phyloP scores from a whole-genome alignment of 2,888 invertebrate species.

The Antheraea yamamai region DNA sequence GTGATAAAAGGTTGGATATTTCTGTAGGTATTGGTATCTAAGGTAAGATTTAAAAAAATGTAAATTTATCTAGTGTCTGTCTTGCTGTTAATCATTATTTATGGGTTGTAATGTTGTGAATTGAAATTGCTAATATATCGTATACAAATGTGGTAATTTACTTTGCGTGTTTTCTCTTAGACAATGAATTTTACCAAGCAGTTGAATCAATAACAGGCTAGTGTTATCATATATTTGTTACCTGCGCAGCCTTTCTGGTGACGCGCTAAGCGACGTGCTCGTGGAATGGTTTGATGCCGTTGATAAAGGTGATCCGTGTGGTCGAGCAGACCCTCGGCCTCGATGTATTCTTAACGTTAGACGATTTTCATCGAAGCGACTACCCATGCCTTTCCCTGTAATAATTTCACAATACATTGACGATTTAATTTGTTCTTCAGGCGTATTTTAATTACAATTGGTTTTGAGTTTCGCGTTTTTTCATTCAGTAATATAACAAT shows the following conservation, averaged over 20 bases:
- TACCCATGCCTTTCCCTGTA: slow-evolving; percentile 85
- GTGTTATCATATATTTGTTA: slow-evolving; percentile 28
- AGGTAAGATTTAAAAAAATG: background rate
- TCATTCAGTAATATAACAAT: background rate
- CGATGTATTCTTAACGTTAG: slow-evolving; percentile 95
- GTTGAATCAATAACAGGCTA: too few relatives aligned
- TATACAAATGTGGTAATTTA: too few relatives aligned
- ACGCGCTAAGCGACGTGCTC: slow-evolving; percentile 85
- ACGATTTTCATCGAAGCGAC: slow-evolving; percentile 93
- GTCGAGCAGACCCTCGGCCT: slow-evolving; percentile 90
- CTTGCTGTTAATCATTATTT: background rate
- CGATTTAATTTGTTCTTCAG: background rate
- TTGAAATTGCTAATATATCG: too few relatives aligned
- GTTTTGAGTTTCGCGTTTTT: background rate
- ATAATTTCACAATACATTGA: background rate
- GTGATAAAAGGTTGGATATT: background rate
- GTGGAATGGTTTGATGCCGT: slow-evolving; percentile 87
- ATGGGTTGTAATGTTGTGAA: background rate
- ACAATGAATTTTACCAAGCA: too few relatives aligned
- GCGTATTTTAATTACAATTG: background rate
- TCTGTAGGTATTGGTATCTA: background rate
- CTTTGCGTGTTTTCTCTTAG: too few relatives aligned
- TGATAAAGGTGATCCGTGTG: slow-evolving; percentile 86
- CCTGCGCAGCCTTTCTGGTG: slow-evolving; percentile 83
- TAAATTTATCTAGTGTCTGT: background rate